These are phyloP conservation scores for Trogon melanurus DNA, from an alignment of 2,113 vertebrate species.

Conservation along the genomic window DNA sequence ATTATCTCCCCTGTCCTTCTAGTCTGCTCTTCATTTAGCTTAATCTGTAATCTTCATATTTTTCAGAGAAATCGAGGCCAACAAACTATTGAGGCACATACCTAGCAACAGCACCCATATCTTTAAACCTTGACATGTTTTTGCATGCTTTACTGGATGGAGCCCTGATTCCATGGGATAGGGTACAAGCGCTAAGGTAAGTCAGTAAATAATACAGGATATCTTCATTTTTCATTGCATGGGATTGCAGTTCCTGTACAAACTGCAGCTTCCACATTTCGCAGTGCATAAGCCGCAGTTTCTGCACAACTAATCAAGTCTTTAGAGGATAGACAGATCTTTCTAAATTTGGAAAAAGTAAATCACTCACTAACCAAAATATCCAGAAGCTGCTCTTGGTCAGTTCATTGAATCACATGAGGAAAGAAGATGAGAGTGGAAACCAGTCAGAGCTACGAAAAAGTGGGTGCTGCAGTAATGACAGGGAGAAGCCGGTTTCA, in stretches of 20 bases:
- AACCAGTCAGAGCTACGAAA: not conserved
- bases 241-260: not conserved
- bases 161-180: not conserved
- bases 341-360: not conserved
- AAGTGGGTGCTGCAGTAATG: not conserved
- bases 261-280: not conserved
- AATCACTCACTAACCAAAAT: not conserved
- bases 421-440: not conserved
- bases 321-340: not conserved
- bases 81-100: not conserved
- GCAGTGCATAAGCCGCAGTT: not conserved
- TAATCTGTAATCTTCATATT: not conserved
- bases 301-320: not conserved
- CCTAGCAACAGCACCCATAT: not conserved
- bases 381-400: not conserved
- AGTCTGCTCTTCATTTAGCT: not conserved
- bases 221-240: not conserved
- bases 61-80: not conserved
- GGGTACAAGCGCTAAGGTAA: not conserved
- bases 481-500: not conserved
- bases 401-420: not conserved
- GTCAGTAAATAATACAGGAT: not conserved
- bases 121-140: not conserved
- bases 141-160: not conserved
- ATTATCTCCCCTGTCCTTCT: not conserved